Conservation (phyloP, 1,140 invertebrate genomes). For the Acromyrmex echinatior region DNA sequence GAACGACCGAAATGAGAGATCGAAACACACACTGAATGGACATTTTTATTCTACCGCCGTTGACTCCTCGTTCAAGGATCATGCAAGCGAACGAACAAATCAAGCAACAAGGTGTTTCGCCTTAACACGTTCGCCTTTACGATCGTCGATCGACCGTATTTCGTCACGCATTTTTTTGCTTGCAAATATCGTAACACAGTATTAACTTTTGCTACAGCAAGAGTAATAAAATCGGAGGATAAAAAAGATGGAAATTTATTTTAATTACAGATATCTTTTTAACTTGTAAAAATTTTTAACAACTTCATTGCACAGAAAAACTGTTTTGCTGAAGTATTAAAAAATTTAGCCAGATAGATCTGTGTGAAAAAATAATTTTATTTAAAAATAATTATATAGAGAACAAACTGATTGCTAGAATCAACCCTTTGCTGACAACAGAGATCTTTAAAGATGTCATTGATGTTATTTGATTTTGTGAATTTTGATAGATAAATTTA, state of each 20-base stretch:
- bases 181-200: not conserved
- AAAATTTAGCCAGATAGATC: no score
- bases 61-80: conserved; percentile 27
- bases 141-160: not conserved
- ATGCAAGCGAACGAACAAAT: conserved; percentile 34
- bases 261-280: conserved; percentile 13
- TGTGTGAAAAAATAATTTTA: no score
- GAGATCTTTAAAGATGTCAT: no score
- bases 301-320: no score
- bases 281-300: not conserved
- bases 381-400: no score
- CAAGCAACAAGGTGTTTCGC: conserved; percentile 63
- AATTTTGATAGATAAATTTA: no score
- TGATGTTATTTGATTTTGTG: no score
- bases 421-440: no score
- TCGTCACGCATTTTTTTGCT: not conserved
- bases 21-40: conserved; percentile 50
- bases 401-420: no score
- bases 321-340: no score
- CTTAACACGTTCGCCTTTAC: conserved; percentile 7
- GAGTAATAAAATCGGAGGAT: not conserved
- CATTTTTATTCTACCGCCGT: conserved; percentile 65
- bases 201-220: not conserved
- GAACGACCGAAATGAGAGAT: conserved; percentile 65
- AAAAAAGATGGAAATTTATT: not conserved